phyloP scores from a whole-genome alignment of 2,113 vertebrate species.

The Apodemus sylvaticus region DNA sequence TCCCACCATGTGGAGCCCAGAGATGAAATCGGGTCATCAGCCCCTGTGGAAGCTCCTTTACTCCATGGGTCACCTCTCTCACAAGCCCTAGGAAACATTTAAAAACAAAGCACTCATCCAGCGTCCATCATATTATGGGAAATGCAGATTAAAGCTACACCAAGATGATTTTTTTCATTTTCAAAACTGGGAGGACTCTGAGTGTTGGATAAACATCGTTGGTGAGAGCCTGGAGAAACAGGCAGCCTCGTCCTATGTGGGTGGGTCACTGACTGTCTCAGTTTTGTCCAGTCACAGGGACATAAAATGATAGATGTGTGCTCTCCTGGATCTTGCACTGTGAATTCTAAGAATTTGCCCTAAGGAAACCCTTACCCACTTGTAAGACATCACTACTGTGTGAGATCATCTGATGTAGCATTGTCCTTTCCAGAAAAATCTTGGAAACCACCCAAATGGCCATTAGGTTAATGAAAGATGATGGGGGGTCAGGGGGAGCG shows the following conservation, averaged over 20 bases:
- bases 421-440: background rate
- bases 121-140: background rate
- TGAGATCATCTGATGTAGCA: background rate
- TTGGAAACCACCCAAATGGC: background rate
- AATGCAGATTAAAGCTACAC: background rate
- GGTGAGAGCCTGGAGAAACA: background rate
- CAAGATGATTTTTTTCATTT: background rate
- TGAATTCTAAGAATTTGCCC: background rate
- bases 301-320: background rate
- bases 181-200: background rate
- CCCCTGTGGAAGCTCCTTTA: background rate
- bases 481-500: background rate
- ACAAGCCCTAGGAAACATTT: background rate
- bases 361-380: background rate
- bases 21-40: background rate
- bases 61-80: background rate
- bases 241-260: fast-evolving
- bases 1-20: background rate
- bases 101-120: background rate
- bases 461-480: slow-evolving; percentile 2
- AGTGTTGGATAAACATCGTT: background rate
- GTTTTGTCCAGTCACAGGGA: background rate
- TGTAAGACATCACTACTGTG: background rate
- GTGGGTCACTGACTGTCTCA: background rate
- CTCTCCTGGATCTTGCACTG: background rate